A percentile compares a stretch with the other conserved stretches of the same genome.
Evolutionary conservation across 2,888 invertebrate genomes (phyloP).

Genomic region (Clivina fossor): DNA sequence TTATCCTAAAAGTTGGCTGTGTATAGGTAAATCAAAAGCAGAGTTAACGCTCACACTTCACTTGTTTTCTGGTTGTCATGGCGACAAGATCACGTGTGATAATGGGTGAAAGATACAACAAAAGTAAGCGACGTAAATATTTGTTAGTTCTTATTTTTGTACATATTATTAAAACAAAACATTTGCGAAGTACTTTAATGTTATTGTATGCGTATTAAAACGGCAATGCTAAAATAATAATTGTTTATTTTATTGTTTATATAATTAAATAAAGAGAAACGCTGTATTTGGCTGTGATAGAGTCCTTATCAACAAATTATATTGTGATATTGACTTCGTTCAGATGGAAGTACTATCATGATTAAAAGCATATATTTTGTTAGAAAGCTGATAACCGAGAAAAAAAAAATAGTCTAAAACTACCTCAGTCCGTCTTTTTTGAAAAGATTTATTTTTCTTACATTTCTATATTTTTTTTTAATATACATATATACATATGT

Average conservation of each 20-base stretch:
- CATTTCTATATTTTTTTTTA: no score
- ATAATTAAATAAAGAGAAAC: constrained; percentile 38
- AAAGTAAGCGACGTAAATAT: no score
- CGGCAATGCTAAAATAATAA: constrained; percentile 22
- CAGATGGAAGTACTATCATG: constrained; percentile 62
- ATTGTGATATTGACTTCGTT: constrained; percentile 61
- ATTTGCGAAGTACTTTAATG: constrained; percentile 6
- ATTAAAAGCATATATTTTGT: constrained; percentile 37
- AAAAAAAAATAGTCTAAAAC: no score
- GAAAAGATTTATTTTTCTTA: no score
- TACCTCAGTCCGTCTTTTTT: no score
- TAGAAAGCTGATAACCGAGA: constrained; percentile 30
- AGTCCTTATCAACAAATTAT: constrained; percentile 56
- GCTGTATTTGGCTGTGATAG: constrained; percentile 54
- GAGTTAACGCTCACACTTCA: no score
- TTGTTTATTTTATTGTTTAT: constrained; percentile 14
- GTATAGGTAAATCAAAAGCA: no score
- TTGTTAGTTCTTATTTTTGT: no score
- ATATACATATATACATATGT: constrained; percentile 40
- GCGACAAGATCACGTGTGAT: no score
- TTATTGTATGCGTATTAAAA: not conserved
- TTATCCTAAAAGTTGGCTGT: no score
- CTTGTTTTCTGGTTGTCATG: no score
- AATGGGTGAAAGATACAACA: no score
- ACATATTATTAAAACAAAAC: constrained; percentile 1